A percentile compares a stretch with the other conserved stretches of the same genome.
These are phyloP conservation scores for Magallana nippona DNA, from an alignment of 2,888 invertebrate genomes.

Conservation along the genomic window DNA sequence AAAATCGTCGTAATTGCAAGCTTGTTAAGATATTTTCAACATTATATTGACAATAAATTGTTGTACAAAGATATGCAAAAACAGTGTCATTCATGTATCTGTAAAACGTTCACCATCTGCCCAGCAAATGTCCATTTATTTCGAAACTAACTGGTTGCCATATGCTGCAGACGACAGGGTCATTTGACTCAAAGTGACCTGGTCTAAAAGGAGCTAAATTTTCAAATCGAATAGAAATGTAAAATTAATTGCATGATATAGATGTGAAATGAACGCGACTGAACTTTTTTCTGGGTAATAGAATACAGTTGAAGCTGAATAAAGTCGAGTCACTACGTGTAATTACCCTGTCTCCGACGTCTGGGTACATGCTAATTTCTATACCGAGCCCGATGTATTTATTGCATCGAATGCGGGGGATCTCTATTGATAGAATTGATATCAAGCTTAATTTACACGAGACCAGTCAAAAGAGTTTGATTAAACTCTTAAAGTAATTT, in stretches of 20 bases:
- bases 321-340: not conserved
- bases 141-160: not conserved
- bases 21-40: too few species aligned
- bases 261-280: conserved; percentile 1
- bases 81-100: too few species aligned
- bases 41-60: too few species aligned
- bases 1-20: too few species aligned
- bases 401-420: conserved; percentile 1
- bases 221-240: not conserved
- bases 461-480: not conserved
- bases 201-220: not conserved
- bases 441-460: conserved; percentile 12
- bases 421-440: conserved; percentile 23
- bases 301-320: conserved; percentile 36
- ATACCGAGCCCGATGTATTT: not conserved
- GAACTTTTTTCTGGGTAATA: not conserved
- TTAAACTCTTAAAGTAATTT: not conserved
- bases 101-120: not conserved
- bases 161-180: too few species aligned
- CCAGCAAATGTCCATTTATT: not conserved
- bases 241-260: not conserved
- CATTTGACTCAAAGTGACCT: not conserved
- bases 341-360: conserved; percentile 36
- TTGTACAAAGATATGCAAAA: too few species aligned
- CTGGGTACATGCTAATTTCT: conserved; percentile 24